Conservation (phyloP, 2,113 vertebrate genomes). For the Bubalus kerabau region DNA sequence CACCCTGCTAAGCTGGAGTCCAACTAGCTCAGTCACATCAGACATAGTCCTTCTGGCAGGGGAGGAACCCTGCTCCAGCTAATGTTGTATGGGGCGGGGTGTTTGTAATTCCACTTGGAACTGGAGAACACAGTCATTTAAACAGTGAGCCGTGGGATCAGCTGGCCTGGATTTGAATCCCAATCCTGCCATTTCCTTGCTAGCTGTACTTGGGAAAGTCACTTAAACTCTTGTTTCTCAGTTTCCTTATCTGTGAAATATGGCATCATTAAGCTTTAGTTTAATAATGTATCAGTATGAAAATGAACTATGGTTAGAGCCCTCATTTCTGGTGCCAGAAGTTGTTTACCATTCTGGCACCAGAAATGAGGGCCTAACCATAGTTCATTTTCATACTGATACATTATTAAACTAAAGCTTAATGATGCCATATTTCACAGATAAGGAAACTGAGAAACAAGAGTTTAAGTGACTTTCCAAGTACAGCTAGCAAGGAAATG, state of each 20-base stretch:
- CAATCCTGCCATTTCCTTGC: background rate
- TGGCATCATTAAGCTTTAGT: background rate
- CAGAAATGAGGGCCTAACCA: too few species aligned
- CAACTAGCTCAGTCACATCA: background rate
- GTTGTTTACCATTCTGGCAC: too few species aligned
- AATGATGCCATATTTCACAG: too few species aligned
- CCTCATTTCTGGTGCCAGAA: background rate
- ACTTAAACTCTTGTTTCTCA: background rate
- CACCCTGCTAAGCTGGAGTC: background rate
- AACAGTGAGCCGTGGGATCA: background rate
- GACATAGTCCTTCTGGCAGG: background rate
- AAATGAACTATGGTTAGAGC: background rate
- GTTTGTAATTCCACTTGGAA: background rate
- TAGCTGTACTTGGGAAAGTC: background rate
- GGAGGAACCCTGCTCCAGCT: background rate
- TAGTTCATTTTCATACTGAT: too few species aligned
- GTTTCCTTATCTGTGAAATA: background rate
- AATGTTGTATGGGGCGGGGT: rapidly evolving
- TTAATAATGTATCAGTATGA: background rate
- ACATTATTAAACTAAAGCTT: too few species aligned
- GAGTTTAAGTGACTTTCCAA: too few species aligned
- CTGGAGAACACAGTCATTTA: background rate
- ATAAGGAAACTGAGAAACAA: too few species aligned
- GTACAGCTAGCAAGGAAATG: too few species aligned
- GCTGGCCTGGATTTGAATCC: background rate